Evolutionary conservation across 1,140 invertebrate genomes (phyloP).

Genomic region (Drosophila insularis): DNA sequence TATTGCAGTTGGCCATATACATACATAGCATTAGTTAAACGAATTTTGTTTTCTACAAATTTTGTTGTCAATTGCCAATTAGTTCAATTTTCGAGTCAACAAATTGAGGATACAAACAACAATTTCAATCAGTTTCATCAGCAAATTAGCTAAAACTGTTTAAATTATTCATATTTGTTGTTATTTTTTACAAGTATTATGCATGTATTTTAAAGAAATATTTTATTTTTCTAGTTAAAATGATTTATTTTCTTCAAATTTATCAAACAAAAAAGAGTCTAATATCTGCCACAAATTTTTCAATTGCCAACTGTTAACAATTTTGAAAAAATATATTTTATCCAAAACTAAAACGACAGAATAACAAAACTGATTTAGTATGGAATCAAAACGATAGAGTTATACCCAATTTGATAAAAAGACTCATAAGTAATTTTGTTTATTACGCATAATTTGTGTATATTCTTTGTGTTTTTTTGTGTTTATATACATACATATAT

Average conservation of each 20-base stretch:
- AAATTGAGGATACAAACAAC: neutral
- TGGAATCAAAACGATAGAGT: too few relatives aligned
- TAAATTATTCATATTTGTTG: too few relatives aligned
- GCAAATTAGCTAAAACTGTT: neutral
- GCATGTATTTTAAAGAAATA: too few relatives aligned
- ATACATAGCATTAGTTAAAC: constrained; percentile 45
- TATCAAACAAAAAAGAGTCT: too few relatives aligned
- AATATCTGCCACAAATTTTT: too few relatives aligned
- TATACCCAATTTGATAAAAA: neutral
- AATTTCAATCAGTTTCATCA: neutral
- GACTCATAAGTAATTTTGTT: neutral
- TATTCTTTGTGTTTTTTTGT: constrained; percentile 43
- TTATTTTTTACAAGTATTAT: too few relatives aligned
- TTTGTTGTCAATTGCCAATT: constrained; percentile 53
- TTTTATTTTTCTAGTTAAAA: too few relatives aligned
- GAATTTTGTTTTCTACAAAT: constrained; percentile 46
- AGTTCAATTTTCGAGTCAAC: constrained; percentile 19
- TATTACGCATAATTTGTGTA: constrained; percentile 11
- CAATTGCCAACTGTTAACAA: too few relatives aligned
- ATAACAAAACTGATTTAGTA: neutral
- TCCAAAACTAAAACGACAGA: neutral
- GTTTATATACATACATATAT: constrained; percentile 67
- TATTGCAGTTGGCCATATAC: constrained; percentile 14
- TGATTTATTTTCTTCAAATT: too few relatives aligned
- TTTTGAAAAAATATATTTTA: too few relatives aligned